phyloP scores from a whole-genome alignment of 1,140 invertebrate genomes.

The Drosophila orena region DNA sequence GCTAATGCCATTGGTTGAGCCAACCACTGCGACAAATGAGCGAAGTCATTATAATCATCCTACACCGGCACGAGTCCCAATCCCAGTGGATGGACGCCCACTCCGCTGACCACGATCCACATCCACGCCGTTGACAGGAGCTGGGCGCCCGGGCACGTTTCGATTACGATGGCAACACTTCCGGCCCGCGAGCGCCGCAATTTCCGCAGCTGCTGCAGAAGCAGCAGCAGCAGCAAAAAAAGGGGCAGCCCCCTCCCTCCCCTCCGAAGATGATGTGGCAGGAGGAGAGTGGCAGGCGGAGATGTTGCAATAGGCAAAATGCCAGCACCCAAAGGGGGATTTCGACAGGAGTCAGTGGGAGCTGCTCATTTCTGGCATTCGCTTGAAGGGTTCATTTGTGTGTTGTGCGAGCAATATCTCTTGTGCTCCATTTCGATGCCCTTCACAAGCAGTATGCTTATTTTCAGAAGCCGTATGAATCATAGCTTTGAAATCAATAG shows the following conservation, averaged over 20 bases:
- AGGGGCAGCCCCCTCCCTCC: slow-evolving; percentile 6
- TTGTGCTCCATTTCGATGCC: slow-evolving; percentile 2
- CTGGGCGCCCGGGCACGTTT: slow-evolving; percentile 54
- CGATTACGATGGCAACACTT: slow-evolving; percentile 80
- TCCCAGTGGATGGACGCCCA: background rate
- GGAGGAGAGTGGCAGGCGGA: background rate
- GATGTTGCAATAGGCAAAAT: slow-evolving; percentile 62
- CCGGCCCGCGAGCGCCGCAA: slow-evolving; percentile 78
- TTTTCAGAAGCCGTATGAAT: too few relatives aligned
- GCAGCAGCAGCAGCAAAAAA: slow-evolving; percentile 11
- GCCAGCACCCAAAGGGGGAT: slow-evolving; percentile 44
- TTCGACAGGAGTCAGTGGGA: slow-evolving; percentile 4
- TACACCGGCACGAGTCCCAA: background rate
- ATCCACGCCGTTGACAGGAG: slow-evolving; percentile 51
- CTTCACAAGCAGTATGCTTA: background rate
- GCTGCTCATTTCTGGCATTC: slow-evolving; percentile 54
- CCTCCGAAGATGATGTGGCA: slow-evolving; percentile 28
- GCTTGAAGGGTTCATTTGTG: slow-evolving; percentile 78
- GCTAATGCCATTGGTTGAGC: slow-evolving; percentile 52
- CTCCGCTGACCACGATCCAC: slow-evolving; percentile 51
- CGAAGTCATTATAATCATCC: slow-evolving; percentile 67
- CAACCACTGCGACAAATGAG: slow-evolving; percentile 57
- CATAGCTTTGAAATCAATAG: too few relatives aligned
- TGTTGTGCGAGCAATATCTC: slow-evolving; percentile 35
- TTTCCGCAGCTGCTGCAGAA: slow-evolving; percentile 55